Percentiles rank a stretch among this genome's conserved stretches.
These are phyloP conservation scores for Leptodactylus fuscus DNA, from an alignment of 2,113 vertebrate species.

Conservation along the genomic window DNA sequence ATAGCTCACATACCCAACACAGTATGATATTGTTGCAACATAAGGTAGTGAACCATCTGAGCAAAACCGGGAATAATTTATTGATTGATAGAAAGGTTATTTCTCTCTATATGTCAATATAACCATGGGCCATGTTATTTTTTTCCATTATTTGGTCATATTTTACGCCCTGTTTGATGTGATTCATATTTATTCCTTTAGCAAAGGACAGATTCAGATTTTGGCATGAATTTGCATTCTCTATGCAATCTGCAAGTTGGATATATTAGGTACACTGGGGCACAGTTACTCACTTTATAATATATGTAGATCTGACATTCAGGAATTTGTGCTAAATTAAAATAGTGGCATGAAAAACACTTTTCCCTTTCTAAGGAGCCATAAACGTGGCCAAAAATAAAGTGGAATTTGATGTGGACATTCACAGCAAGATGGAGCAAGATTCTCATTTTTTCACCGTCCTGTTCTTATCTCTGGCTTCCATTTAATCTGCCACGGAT, in stretches of 20 bases:
- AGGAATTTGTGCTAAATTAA: too few species aligned
- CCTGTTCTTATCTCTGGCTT: too few species aligned
- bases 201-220: neutral
- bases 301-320: too few species aligned
- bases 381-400: too few species aligned
- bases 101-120: neutral
- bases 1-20: constrained; percentile 3
- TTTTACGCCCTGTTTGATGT: neutral
- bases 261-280: neutral
- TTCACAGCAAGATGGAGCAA: too few species aligned
- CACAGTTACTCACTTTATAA: too few species aligned
- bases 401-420: too few species aligned
- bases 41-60: neutral
- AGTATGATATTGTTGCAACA: neutral
- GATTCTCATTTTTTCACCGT: too few species aligned
- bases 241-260: neutral
- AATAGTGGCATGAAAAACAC: too few species aligned
- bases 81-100: neutral
- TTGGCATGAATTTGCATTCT: neutral
- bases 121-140: neutral
- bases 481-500: too few species aligned
- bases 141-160: neutral
- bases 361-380: too few species aligned
- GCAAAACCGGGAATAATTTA: neutral
- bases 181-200: neutral